Evolutionary conservation across 2,888 invertebrate genomes (phyloP).

Genomic region (Synergus laeviventris): DNA sequence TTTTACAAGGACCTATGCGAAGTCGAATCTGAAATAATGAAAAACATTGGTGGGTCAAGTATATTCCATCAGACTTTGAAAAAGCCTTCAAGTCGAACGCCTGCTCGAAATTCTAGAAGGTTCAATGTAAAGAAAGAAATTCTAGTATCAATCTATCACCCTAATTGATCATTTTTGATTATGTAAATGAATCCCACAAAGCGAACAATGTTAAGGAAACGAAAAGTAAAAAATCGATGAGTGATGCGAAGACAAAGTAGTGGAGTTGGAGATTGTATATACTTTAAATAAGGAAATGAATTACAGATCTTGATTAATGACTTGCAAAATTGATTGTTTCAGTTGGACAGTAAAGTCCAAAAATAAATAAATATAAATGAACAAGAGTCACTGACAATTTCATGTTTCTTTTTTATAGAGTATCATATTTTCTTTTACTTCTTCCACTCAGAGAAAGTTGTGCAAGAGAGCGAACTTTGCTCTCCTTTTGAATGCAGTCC

Average conservation of each 20-base stretch:
- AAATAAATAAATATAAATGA: neutral
- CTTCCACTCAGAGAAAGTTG: slow-evolving; percentile 15
- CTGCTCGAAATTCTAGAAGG: neutral
- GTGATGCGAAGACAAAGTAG: too few species aligned
- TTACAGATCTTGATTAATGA: too few species aligned
- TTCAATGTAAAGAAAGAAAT: neutral
- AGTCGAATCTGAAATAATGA: neutral
- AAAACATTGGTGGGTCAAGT: neutral
- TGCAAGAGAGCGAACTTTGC: slow-evolving; percentile 11
- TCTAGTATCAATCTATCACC: too few species aligned
- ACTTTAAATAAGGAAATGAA: too few species aligned
- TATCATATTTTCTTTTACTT: neutral
- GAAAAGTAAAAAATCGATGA: too few species aligned
- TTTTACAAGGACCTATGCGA: neutral
- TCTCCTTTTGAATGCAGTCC: slow-evolving; percentile 20
- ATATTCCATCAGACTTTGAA: neutral
- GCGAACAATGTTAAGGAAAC: too few species aligned
- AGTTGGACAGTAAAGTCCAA: too few species aligned
- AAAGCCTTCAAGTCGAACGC: neutral
- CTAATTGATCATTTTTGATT: too few species aligned
- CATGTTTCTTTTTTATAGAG: neutral
- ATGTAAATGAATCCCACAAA: too few species aligned
- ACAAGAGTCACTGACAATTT: neutral
- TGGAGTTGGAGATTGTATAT: too few species aligned
- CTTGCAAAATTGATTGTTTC: too few species aligned